A percentile compares a stretch with the other conserved stretches of the same genome.
These are phyloP conservation scores for Drosophila athabasca DNA, from an alignment of 1,140 invertebrate genomes.

Conservation along the genomic window DNA sequence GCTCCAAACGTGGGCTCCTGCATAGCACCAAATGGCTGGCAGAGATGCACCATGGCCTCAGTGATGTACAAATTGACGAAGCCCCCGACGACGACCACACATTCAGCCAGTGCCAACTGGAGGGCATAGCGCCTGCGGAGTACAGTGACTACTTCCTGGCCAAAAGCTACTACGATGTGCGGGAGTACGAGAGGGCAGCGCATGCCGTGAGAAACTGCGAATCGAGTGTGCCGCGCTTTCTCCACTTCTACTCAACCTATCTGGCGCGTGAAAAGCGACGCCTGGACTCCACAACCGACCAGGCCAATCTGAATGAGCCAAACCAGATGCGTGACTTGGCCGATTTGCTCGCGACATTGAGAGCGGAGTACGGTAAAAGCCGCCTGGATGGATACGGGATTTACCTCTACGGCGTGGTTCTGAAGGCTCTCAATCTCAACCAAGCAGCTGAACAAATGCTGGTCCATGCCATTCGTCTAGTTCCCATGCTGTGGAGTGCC, in stretches of 20 bases:
- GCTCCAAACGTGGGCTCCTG: slow-evolving; percentile 75
- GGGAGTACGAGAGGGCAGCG: slow-evolving; percentile 96
- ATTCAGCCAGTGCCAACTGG: slow-evolving; percentile 65
- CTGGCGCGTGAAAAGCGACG: slow-evolving; percentile 95
- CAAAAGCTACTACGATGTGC: slow-evolving; percentile 95
- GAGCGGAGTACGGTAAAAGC: slow-evolving; percentile 86
- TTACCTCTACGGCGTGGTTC: slow-evolving; percentile 95
- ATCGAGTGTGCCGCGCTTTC: slow-evolving; percentile 88
- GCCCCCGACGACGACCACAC: slow-evolving; percentile 73
- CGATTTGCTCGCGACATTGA: slow-evolving; percentile 85
- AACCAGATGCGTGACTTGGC: slow-evolving; percentile 86
- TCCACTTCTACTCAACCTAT: slow-evolving; percentile 94
- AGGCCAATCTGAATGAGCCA: slow-evolving; percentile 88
- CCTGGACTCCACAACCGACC: slow-evolving; percentile 92
- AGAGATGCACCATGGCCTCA: slow-evolving; percentile 91
- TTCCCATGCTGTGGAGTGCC: slow-evolving; percentile 95
- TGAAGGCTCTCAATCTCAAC: slow-evolving; percentile 93
- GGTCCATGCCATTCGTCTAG: slow-evolving; percentile 89
- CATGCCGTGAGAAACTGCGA: slow-evolving; percentile 90
- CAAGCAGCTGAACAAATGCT: slow-evolving; percentile 90
- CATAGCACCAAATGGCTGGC: slow-evolving; percentile 91
- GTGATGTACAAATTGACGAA: slow-evolving; percentile 86
- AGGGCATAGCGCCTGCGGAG: slow-evolving; percentile 85
- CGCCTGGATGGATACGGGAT: slow-evolving; percentile 94
- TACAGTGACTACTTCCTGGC: slow-evolving; percentile 91